Conservation (phyloP, 2,888 invertebrate genomes). For the Cotesia congregata region DNA sequence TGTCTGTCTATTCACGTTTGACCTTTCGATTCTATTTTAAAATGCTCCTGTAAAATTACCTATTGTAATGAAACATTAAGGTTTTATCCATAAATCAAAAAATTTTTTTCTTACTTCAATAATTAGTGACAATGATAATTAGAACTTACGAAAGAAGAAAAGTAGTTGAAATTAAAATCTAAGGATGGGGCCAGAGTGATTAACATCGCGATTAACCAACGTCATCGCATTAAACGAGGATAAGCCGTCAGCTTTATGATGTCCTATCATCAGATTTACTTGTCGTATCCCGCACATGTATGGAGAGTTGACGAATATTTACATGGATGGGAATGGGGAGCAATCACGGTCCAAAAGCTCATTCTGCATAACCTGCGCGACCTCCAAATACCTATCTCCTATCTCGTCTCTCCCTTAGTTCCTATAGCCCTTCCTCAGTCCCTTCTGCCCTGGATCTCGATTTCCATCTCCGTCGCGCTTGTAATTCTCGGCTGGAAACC, state of each 20-base stretch:
- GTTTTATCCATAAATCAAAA: no score
- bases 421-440: constrained; percentile 18
- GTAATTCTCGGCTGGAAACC: constrained; percentile 12
- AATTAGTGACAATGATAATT: neutral
- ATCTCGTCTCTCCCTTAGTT: neutral
- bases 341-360: constrained; percentile 21
- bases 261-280: neutral
- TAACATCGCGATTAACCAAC: neutral
- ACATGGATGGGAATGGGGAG: neutral
- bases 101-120: neutral
- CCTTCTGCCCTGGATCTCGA: neutral
- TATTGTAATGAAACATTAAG: neutral
- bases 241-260: neutral
- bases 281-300: neutral
- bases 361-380: constrained; percentile 26
- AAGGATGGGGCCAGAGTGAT: neutral
- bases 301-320: neutral
- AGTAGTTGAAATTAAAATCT: neutral
- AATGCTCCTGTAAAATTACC: neutral
- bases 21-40: neutral
- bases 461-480: neutral
- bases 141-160: neutral
- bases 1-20: neutral
- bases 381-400: neutral
- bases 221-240: neutral